These are phyloP conservation scores for Lordiphosa stackelbergi DNA, from an alignment of 1,140 invertebrate species.

Conservation along the genomic window DNA sequence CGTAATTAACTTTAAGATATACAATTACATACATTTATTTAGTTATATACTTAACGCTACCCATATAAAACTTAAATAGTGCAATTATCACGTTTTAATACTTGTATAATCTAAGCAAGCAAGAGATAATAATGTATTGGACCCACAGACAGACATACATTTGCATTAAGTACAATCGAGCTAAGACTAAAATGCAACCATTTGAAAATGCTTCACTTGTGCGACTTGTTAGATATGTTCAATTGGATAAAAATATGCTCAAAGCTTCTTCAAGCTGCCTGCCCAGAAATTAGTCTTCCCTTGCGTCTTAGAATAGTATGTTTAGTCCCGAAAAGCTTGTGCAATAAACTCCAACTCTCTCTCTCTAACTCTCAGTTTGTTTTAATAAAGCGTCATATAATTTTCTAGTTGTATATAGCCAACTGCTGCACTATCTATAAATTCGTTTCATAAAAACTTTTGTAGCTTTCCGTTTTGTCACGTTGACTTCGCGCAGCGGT, in stretches of 20 bases:
- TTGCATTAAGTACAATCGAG: constrained; percentile 36
- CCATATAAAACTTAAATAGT: constrained; percentile 42
- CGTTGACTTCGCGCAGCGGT: constrained; percentile 47
- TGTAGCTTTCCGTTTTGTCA: constrained; percentile 65
- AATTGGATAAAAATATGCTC: constrained; percentile 4
- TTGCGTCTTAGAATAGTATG: constrained; percentile 3
- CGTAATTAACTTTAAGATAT: constrained; percentile 43
- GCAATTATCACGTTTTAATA: constrained; percentile 72
- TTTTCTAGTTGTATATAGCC: constrained; percentile 27
- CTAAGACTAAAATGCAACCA: not conserved
- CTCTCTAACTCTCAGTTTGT: constrained; percentile 31
- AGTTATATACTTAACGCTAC: constrained; percentile 46
- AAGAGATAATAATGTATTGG: constrained; percentile 47
- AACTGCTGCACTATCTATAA: constrained; percentile 52
- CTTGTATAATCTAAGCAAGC: constrained; percentile 59
- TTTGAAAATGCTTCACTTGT: no score
- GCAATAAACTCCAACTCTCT: constrained; percentile 34
- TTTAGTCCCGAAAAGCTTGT: constrained; percentile 22
- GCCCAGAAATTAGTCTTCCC: constrained; percentile 17
- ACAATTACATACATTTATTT: constrained; percentile 29
- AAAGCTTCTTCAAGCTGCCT: constrained; percentile 14
- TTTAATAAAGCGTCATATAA: constrained; percentile 59
- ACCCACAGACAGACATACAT: no score
- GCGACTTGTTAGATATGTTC: no score
- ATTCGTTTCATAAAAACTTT: constrained; percentile 76